Conservation (phyloP, 2,888 invertebrate genomes). For the Chalcosyrphus nemorum region DNA sequence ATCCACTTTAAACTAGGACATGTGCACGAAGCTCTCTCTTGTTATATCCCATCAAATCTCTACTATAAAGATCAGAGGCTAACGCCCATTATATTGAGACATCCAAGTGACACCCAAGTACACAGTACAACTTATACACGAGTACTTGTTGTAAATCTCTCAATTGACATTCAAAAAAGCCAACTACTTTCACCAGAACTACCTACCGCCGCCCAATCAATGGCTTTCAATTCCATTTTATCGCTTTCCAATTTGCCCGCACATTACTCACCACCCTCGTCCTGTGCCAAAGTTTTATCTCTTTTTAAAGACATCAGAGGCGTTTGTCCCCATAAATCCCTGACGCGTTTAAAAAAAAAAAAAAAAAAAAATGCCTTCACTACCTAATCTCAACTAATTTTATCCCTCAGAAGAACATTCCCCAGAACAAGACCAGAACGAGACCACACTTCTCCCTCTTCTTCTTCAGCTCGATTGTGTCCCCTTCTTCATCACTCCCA, state of each 20-base stretch:
- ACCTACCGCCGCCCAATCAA: no score
- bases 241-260: conserved; percentile 6
- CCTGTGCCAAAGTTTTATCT: conserved; percentile 16
- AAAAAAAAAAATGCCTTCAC: conserved; percentile 56
- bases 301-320: conserved; percentile 13
- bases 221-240: conserved; percentile 4
- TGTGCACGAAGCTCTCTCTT: no score
- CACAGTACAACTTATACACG: no score
- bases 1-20: conserved; percentile 53
- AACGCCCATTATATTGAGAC: no score
- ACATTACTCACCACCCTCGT: neutral
- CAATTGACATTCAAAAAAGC: no score
- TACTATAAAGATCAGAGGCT: no score
- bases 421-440: conserved; percentile 29
- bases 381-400: conserved; percentile 63
- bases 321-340: conserved; percentile 29
- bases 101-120: no score
- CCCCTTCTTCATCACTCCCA: neutral
- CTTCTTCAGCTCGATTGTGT: no score
- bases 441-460: conserved; percentile 12
- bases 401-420: conserved; percentile 46
- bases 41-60: no score
- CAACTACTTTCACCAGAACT: neutral
- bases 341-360: conserved; percentile 47
- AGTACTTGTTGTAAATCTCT: no score